Percentiles rank a stretch among this genome's conserved stretches.
Evolutionary conservation across 2,888 invertebrate species (phyloP).

Genomic region (Tenthredo distinguenda): DNA sequence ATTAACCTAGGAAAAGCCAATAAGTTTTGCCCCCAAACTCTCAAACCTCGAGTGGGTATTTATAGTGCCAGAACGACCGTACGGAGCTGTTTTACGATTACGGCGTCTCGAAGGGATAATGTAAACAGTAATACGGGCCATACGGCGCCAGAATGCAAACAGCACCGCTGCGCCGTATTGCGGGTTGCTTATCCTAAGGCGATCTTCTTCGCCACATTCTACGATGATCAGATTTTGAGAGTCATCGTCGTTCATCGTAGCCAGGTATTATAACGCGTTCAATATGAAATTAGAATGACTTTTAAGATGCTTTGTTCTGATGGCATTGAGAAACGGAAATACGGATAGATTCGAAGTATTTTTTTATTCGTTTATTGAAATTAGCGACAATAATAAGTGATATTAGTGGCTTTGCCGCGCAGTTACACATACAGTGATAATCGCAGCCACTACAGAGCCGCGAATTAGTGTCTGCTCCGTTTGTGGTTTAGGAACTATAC

Average conservation of each 20-base stretch:
- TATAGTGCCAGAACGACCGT: not conserved
- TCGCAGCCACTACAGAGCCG: not conserved
- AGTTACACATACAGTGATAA: not conserved
- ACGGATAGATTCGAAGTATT: not conserved
- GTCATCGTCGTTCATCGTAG: not conserved
- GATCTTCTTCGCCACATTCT: not conserved
- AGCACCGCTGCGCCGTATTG: not conserved
- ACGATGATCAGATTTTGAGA: not conserved
- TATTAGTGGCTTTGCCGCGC: not conserved
- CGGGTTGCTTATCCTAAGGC: not conserved
- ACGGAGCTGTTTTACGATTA: not conserved
- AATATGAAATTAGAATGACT: not conserved
- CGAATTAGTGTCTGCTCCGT: not conserved
- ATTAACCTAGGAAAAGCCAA: not conserved
- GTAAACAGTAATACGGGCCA: not conserved
- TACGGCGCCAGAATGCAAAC: constrained; percentile 13
- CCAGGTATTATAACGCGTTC: not conserved
- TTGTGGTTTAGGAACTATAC: not conserved
- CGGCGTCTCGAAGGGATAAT: not conserved
- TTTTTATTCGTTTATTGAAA: not conserved
- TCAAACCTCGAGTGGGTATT: constrained; percentile 24
- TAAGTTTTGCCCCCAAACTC: not conserved
- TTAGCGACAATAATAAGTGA: not conserved
- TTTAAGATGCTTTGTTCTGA: not conserved
- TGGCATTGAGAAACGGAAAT: not conserved